These are phyloP conservation scores for Tetanocera ferruginea DNA, from an alignment of 2,888 invertebrate species.

Conservation along the genomic window DNA sequence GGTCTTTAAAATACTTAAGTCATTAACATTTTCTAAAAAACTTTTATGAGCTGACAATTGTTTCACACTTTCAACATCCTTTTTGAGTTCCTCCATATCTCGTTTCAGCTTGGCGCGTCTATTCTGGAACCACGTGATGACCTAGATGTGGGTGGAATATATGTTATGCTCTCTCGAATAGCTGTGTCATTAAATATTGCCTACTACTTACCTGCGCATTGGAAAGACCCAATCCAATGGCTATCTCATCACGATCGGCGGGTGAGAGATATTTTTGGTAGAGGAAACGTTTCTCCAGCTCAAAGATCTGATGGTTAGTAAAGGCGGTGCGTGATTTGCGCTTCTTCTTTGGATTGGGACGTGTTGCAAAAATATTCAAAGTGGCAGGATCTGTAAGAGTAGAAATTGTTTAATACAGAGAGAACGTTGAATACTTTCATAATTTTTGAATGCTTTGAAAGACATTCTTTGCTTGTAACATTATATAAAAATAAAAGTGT, in stretches of 20 bases:
- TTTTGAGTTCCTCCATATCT: constrained; percentile 97
- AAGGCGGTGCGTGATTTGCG: constrained; percentile 97
- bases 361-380: constrained; percentile 89
- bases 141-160: constrained; percentile 71
- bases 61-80: constrained; percentile 95
- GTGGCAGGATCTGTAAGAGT: constrained; percentile 82
- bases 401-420: background rate
- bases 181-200: too few species aligned
- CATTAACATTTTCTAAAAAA: constrained; percentile 92
- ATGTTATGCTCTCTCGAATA: too few species aligned
- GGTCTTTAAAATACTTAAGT: constrained; percentile 91
- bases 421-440: background rate
- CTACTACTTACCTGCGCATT: constrained; percentile 83
- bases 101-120: constrained; percentile 93
- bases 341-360: constrained; percentile 95
- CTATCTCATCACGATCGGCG: constrained; percentile 97
- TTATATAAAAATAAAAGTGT: background rate
- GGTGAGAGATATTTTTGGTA: constrained; percentile 98
- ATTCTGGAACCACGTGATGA: constrained; percentile 98
- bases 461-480: background rate
- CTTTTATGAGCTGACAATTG: constrained; percentile 88
- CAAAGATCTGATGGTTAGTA: constrained; percentile 98
- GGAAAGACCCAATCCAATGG: constrained; percentile 90
- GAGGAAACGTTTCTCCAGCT: constrained; percentile 96
- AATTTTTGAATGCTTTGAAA: constrained; percentile 1